Conservation (phyloP, 2,797 vertebrate genomes). For the Myotis planiceps region DNA sequence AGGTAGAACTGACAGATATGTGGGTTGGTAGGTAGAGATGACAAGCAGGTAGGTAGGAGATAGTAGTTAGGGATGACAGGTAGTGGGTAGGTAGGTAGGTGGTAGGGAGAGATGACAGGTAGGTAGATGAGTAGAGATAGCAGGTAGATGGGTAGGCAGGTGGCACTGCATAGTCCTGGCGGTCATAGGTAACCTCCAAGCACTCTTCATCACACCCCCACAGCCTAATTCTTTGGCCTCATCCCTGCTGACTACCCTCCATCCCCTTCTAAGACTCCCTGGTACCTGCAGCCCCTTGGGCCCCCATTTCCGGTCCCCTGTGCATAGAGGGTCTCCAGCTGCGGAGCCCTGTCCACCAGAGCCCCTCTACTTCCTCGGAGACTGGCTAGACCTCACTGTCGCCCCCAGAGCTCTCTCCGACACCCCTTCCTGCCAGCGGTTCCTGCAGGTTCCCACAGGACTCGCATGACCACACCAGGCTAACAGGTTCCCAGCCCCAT, state of each 20-base stretch:
- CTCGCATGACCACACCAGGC: rapidly evolving
- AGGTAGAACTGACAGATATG: not conserved
- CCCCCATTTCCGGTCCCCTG: not conserved
- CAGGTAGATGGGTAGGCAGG: not conserved
- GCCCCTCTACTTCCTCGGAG: not conserved
- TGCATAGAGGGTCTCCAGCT: not conserved
- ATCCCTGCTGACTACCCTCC: not conserved
- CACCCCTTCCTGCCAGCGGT: not conserved
- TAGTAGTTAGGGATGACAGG: not conserved
- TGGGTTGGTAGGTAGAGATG: not conserved
- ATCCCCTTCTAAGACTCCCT: not conserved
- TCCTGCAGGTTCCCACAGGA: too few species aligned
- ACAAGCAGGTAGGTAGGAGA: not conserved
- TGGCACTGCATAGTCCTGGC: not conserved
- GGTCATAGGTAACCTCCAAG: not conserved
- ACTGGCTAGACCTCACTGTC: not conserved
- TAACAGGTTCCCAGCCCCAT: not conserved
- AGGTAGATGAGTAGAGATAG: not conserved
- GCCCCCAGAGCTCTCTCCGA: rapidly evolving
- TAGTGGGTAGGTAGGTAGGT: not conserved
- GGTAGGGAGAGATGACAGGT: not conserved
- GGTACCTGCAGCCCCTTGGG: too few species aligned
- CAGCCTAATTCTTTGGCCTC: not conserved
- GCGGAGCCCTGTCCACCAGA: rapidly evolving
- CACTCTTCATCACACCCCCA: not conserved